Conservation (phyloP, 2,797 vertebrate species). For the Champsocephalus esox region DNA sequence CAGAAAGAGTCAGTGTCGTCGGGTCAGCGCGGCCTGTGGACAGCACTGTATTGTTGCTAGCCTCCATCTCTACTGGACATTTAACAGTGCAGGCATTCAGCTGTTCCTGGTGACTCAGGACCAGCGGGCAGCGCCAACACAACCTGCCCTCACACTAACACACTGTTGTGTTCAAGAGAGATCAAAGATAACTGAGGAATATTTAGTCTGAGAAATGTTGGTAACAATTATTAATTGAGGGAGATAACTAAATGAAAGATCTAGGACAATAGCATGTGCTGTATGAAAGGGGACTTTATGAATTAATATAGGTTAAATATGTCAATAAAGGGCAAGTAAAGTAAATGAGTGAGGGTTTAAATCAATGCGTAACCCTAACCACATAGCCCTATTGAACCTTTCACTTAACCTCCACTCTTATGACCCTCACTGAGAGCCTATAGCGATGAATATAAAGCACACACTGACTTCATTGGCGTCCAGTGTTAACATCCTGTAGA, state of each 20-base stretch:
- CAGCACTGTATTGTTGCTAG: slow-evolving; percentile 79
- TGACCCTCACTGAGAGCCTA: slow-evolving; percentile 33
- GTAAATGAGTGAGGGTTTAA: slow-evolving; percentile 1
- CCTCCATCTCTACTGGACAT: slow-evolving; percentile 65
- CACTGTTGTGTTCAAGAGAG: slow-evolving; percentile 49
- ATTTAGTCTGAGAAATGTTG: neutral
- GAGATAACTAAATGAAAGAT: neutral
- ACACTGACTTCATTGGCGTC: slow-evolving; percentile 24
- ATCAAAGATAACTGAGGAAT: slow-evolving; percentile 9
- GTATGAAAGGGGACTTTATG: neutral
- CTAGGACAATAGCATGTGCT: too few relatives aligned
- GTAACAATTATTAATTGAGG: neutral
- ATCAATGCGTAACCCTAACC: slow-evolving; percentile 22
- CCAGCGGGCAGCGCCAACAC: slow-evolving; percentile 57
- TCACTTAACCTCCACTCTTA: slow-evolving; percentile 40
- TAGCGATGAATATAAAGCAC: slow-evolving; percentile 28
- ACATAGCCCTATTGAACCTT: slow-evolving; percentile 25
- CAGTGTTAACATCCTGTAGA: slow-evolving; percentile 1
- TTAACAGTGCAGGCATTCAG: slow-evolving; percentile 78
- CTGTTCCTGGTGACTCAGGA: slow-evolving; percentile 78
- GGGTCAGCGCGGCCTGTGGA: slow-evolving; percentile 72
- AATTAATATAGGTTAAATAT: neutral
- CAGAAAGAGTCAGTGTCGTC: slow-evolving; percentile 74
- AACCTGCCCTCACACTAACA: slow-evolving; percentile 75
- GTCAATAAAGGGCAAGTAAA: neutral